These are phyloP conservation scores for Salvator merianae DNA, from an alignment of 2,113 vertebrate species.

Conservation along the genomic window DNA sequence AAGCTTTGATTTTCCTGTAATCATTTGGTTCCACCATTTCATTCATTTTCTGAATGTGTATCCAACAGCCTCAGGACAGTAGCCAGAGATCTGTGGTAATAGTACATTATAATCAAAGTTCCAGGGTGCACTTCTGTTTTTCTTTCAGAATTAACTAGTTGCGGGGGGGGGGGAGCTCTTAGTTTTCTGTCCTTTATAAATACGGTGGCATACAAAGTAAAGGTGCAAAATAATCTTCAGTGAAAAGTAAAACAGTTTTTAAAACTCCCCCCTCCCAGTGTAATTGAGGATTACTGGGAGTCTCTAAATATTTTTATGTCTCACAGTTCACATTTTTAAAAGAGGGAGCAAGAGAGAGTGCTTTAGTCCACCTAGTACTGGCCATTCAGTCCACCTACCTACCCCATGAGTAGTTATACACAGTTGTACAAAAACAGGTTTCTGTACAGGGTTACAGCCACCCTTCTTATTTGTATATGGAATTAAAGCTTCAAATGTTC, in stretches of 20 bases:
- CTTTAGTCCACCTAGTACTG: background rate
- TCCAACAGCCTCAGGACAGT: constrained; percentile 63
- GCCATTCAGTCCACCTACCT: background rate
- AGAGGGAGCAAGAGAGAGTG: background rate
- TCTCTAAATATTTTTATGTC: background rate
- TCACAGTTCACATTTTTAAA: background rate
- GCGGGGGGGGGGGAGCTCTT: background rate
- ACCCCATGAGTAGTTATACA: background rate
- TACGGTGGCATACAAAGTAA: background rate
- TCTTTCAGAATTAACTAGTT: constrained; percentile 24
- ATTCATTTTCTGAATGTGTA: constrained; percentile 63
- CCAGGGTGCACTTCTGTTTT: constrained; percentile 38
- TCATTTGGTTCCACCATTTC: constrained; percentile 66
- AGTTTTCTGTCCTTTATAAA: background rate
- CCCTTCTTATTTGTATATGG: background rate
- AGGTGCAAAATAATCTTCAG: background rate
- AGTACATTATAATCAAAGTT: constrained; percentile 66
- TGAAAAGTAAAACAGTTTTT: background rate
- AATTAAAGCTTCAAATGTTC: background rate
- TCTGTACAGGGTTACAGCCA: background rate
- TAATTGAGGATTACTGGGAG: constrained; percentile 13
- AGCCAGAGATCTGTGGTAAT: constrained; percentile 69
- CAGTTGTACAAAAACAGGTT: background rate
- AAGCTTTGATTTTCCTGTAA: constrained; percentile 67
- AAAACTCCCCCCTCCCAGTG: constrained; percentile 20